Evolutionary conservation across 2,113 vertebrate species (phyloP).

Genomic region (Romanogobio albipinnatus): DNA sequence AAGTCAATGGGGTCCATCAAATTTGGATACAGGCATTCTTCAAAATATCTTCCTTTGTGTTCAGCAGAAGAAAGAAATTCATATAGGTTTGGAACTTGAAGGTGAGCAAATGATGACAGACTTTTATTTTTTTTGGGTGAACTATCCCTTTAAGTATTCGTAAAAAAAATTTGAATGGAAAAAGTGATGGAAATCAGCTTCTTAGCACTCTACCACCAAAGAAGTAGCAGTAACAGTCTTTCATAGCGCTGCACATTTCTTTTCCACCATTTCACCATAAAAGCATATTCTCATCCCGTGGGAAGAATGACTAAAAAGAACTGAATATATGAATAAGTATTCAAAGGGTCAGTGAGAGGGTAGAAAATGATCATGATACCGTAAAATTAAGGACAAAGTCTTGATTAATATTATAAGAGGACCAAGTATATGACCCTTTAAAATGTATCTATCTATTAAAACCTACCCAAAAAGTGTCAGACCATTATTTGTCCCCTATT

Average conservation of each 20-base stretch:
- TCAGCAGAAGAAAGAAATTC: too few relatives aligned
- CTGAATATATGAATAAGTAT: neutral
- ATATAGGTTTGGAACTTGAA: too few relatives aligned
- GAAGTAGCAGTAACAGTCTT: neutral
- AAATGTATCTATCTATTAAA: neutral
- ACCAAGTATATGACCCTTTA: neutral
- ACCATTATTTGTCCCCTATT: constrained; percentile 2
- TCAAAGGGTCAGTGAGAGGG: neutral
- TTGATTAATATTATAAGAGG: neutral
- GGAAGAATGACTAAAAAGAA: neutral
- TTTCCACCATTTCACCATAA: constrained; percentile 6
- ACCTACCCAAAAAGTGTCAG: constrained; percentile 4
- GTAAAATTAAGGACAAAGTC: neutral
- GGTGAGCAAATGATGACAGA: too few relatives aligned
- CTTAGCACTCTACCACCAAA: too few relatives aligned
- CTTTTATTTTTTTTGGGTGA: too few relatives aligned
- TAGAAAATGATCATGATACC: neutral
- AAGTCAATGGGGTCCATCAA: too few relatives aligned
- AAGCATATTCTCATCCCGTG: neutral
- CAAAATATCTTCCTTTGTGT: too few relatives aligned
- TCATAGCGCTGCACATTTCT: neutral
- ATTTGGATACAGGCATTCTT: too few relatives aligned
- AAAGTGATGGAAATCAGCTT: too few relatives aligned
- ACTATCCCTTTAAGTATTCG: too few relatives aligned
- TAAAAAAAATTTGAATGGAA: too few relatives aligned